Evolutionary conservation across 2,113 vertebrate genomes (phyloP).

Genomic region (Gambusia affinis): DNA sequence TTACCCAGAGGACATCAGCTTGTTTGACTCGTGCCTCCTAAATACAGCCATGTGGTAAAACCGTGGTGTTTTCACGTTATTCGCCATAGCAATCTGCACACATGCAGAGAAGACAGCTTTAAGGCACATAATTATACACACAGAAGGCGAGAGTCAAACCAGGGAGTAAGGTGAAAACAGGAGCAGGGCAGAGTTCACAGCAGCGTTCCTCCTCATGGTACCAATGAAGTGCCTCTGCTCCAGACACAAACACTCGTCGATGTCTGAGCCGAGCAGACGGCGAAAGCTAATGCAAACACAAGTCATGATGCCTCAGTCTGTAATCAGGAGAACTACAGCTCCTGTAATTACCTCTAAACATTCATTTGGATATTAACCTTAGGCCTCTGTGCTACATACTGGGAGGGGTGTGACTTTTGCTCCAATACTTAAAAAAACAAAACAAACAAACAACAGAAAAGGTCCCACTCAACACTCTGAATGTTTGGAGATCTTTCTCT

Average conservation of each 20-base stretch:
- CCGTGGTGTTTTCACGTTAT: not conserved
- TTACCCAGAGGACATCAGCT: not conserved
- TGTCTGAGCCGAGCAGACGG: constrained; percentile 59
- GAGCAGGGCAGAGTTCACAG: constrained; percentile 46
- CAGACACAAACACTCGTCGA: constrained; percentile 15
- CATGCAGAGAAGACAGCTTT: not conserved
- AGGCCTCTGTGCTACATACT: constrained; percentile 25
- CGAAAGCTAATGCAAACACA: constrained; percentile 59
- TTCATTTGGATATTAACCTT: constrained; percentile 66
- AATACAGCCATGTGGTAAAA: not conserved
- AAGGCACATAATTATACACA: constrained; percentile 7
- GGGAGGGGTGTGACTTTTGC: constrained; percentile 23
- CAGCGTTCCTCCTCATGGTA: constrained; percentile 17
- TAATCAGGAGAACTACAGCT: constrained; percentile 59
- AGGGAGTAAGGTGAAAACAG: constrained; percentile 30
- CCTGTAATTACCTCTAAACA: constrained; percentile 70
- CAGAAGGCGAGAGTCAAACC: constrained; percentile 23
- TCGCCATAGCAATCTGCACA: not conserved
- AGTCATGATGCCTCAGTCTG: constrained; percentile 58
- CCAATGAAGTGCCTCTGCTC: constrained; percentile 30
- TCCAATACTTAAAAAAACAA: constrained; percentile 2
- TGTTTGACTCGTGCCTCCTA: not conserved
- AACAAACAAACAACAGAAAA: not conserved
- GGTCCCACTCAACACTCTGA: not conserved
- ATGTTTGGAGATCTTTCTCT: not conserved